Conservation (phyloP, 2,113 vertebrate species). For the Carassius carassius region DNA sequence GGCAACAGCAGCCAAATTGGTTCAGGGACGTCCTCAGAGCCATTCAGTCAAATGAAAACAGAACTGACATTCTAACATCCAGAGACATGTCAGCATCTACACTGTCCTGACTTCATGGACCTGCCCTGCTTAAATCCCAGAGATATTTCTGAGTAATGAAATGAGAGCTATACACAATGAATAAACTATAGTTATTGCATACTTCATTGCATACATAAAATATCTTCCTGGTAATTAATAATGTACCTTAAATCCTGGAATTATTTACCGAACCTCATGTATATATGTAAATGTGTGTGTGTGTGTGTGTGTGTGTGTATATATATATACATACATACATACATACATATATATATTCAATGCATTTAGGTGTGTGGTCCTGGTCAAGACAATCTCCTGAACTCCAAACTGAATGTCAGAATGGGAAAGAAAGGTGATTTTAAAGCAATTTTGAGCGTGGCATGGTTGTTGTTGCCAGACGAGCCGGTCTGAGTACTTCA, state of each 20-base stretch:
- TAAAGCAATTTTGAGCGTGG: no score
- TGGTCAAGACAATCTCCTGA: no score
- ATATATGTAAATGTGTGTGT: no score
- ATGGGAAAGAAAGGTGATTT: no score
- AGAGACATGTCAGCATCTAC: slow-evolving; percentile 4
- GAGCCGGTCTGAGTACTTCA: no score
- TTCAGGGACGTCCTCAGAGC: slow-evolving; percentile 65
- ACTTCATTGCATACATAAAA: neutral
- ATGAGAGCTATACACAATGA: neutral
- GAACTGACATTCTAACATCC: slow-evolving; percentile 63
- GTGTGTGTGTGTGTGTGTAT: no score
- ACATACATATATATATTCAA: no score
- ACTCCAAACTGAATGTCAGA: no score
- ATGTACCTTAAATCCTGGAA: neutral
- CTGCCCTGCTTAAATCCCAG: neutral
- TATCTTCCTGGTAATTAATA: neutral
- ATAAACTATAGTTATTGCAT: neutral
- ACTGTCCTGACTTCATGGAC: neutral
- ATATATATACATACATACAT: no score
- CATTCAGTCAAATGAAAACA: slow-evolving; percentile 66
- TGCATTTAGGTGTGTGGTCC: no score
- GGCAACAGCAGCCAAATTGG: slow-evolving; percentile 69
- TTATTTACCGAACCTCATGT: no score
- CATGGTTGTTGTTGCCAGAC: no score
- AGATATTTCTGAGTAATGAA: neutral